phyloP scores from a whole-genome alignment of 2,113 vertebrate species.

The Maccullochella peelii region DNA sequence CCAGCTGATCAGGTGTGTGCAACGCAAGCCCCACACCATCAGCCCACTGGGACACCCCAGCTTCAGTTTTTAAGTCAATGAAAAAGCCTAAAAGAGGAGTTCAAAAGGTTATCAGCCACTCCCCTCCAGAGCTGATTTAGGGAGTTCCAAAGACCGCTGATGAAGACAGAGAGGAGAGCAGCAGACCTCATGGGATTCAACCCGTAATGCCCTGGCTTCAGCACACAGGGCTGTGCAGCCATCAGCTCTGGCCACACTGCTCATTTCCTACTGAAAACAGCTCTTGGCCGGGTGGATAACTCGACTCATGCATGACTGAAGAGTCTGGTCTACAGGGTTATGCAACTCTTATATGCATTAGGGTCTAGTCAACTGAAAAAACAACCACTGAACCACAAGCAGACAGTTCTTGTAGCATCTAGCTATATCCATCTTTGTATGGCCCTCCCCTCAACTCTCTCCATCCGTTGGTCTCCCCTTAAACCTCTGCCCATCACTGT shows the following conservation, averaged over 20 bases:
- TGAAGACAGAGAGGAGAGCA: conserved; percentile 57
- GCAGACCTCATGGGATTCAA: conserved; percentile 14
- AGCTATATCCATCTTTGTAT: conserved; percentile 38
- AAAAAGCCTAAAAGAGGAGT: conserved; percentile 51
- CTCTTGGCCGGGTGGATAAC: conserved; percentile 17
- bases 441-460: conserved; percentile 14
- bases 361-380: conserved; percentile 64
- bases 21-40: background rate
- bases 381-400: conserved; percentile 68
- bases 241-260: conserved; percentile 17
- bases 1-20: background rate
- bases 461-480: background rate
- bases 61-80: conserved; percentile 55
- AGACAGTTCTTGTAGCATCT: conserved; percentile 72
- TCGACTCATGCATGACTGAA: conserved; percentile 56
- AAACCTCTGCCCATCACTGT: conserved; percentile 37
- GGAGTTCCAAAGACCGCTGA: conserved; percentile 39
- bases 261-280: conserved; percentile 37
- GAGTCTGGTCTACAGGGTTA: conserved; percentile 57
- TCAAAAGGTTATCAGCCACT: conserved; percentile 69
- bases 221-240: background rate
- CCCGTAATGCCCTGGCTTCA: conserved; percentile 3
- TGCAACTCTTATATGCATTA: conserved; percentile 51
- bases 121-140: conserved; percentile 42
- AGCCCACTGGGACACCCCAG: conserved; percentile 14